Evolutionary conservation across 2,113 vertebrate genomes (phyloP).

Genomic region (Chlorocebus sabaeus): DNA sequence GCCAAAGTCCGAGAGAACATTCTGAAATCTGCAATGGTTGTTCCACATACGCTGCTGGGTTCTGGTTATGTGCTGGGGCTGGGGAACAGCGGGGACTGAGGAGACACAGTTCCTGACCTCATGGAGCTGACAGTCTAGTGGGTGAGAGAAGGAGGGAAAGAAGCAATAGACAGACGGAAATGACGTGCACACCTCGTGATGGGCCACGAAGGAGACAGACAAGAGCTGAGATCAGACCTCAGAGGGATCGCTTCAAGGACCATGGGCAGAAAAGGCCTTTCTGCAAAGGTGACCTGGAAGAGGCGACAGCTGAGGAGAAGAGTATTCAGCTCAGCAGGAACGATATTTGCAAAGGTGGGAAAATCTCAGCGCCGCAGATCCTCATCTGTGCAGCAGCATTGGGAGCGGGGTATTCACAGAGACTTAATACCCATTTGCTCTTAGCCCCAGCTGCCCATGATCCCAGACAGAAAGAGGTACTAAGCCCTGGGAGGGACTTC

Average conservation of each 20-base stretch:
- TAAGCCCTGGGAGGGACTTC: background rate
- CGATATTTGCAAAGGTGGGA: background rate
- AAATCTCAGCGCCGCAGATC: no score
- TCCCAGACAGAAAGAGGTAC: background rate
- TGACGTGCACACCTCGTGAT: rapidly evolving
- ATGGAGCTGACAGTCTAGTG: background rate
- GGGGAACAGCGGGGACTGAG: rapidly evolving
- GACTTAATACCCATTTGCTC: background rate
- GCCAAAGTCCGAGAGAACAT: background rate
- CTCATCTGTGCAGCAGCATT: background rate
- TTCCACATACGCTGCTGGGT: rapidly evolving
- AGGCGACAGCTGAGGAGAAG: background rate
- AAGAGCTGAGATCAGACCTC: background rate
- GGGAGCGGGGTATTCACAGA: background rate
- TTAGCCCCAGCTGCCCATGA: background rate
- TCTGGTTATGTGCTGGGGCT: background rate
- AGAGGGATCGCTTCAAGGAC: background rate
- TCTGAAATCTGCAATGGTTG: background rate
- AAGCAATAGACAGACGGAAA: background rate
- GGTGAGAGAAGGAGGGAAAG: background rate
- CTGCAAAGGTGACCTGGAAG: background rate
- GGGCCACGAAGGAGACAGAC: background rate
- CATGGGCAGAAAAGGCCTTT: background rate
- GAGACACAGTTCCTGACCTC: rapidly evolving
- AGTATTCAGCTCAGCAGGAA: background rate